Evolutionary conservation across 2,113 vertebrate species (phyloP).

Genomic region (Tragelaphus scriptus): DNA sequence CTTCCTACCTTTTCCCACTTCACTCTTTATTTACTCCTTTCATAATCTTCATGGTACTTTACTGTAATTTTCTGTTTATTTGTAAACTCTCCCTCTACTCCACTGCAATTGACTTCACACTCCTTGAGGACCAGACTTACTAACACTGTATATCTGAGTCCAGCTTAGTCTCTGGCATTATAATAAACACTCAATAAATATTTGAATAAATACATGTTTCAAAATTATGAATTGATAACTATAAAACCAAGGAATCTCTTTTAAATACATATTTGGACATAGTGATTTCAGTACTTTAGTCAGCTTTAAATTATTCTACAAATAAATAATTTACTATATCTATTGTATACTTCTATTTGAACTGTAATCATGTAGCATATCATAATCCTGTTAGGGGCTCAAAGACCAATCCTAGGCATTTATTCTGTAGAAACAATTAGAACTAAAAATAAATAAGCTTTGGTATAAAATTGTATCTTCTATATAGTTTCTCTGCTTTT

Average conservation of each 20-base stretch:
- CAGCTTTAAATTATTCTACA: background rate
- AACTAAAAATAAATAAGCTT: background rate
- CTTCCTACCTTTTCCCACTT: background rate
- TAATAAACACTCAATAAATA: background rate
- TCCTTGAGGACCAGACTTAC: background rate
- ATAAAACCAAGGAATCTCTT: constrained; percentile 1
- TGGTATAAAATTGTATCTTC: background rate
- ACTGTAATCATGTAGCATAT: background rate
- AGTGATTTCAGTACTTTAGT: background rate
- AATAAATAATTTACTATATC: background rate
- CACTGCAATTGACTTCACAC: background rate
- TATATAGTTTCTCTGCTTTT: background rate
- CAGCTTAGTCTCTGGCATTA: background rate
- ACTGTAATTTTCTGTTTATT: background rate
- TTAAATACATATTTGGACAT: background rate
- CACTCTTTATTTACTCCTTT: background rate
- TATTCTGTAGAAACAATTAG: background rate
- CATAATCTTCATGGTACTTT: background rate
- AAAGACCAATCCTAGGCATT: background rate
- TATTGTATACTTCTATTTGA: background rate
- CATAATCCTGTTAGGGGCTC: background rate
- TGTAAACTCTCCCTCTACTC: background rate
- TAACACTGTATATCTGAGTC: background rate
- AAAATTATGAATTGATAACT: background rate
- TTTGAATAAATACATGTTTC: background rate